A percentile compares a stretch with the other conserved stretches of the same genome.
Conservation (phyloP, 2,797 vertebrate genomes). For the Gallirallus australis region DNA sequence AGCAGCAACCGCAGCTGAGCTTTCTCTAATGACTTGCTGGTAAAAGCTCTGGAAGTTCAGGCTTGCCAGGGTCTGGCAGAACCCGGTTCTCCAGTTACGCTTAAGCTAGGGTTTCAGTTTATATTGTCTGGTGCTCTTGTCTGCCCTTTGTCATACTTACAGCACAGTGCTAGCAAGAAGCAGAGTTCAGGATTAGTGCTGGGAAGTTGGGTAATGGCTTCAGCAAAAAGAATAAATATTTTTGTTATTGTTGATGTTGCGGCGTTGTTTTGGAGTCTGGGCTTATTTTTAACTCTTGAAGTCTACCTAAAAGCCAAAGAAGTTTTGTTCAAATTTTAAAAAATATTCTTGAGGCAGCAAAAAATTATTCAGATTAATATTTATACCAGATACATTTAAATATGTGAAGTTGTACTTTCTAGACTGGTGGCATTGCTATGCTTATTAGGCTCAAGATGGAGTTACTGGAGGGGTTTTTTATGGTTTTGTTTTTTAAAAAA, state of each 20-base stretch:
- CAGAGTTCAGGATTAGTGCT: not conserved
- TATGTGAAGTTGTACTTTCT: not conserved
- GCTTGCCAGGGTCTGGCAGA: not conserved
- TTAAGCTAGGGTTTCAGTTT: not conserved
- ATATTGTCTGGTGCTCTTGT: not conserved
- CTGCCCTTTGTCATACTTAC: constrained; percentile 48
- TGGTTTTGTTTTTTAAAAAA: not conserved
- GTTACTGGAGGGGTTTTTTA: not conserved
- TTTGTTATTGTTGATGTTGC: not conserved
- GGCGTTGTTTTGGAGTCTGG: not conserved
- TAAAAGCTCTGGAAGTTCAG: not conserved
- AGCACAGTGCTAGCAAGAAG: not conserved
- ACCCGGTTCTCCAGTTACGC: not conserved
- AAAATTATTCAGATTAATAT: not conserved
- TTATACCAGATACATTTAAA: not conserved
- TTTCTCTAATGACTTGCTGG: not conserved
- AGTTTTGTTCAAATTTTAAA: not conserved
- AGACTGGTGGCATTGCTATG: not conserved
- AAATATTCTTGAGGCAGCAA: not conserved
- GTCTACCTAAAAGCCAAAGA: not conserved
- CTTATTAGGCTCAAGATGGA: not conserved
- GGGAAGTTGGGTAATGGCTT: not conserved
- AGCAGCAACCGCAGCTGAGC: not conserved
- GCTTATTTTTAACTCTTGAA: not conserved
- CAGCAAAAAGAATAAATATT: not conserved